A percentile compares a stretch with the other conserved stretches of the same genome.
Conservation (phyloP, 2,113 vertebrate genomes). For the Speoplatyrhinus poulsoni region DNA sequence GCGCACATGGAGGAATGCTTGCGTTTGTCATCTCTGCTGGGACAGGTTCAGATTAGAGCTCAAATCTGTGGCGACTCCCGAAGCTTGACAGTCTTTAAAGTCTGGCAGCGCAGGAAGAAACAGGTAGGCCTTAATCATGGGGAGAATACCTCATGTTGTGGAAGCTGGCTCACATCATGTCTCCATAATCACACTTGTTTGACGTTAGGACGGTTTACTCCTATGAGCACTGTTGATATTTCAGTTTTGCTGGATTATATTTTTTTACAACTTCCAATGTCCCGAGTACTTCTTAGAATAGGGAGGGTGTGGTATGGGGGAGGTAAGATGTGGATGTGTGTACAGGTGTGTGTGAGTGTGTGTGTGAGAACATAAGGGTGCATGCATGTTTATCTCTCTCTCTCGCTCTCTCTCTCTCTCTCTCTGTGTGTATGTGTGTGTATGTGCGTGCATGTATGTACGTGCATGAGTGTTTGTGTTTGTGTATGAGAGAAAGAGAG, state of each 20-base stretch:
- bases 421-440: too few species aligned
- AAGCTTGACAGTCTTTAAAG: not conserved
- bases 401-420: too few species aligned
- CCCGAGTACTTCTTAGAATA: not conserved
- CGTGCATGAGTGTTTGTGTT: not conserved
- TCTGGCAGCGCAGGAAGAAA: not conserved
- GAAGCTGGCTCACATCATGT: not conserved
- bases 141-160: not conserved
- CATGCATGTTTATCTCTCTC: not conserved
- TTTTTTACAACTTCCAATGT: not conserved
- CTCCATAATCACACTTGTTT: not conserved
- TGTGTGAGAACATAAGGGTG: not conserved
- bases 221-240: not conserved
- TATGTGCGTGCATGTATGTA: not conserved
- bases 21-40: not conserved
- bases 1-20: not conserved
- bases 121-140: not conserved
- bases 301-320: not conserved
- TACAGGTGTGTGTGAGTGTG: not conserved
- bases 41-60: not conserved
- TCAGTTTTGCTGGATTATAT: not conserved
- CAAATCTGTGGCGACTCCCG: not conserved
- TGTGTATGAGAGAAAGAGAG: not conserved
- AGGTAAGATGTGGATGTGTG: not conserved
- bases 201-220: not conserved